Percentiles rank a stretch among this genome's conserved stretches.
These are phyloP conservation scores for Phalacrocorax brasilianus DNA, from an alignment of 2,113 vertebrate species.

Conservation along the genomic window DNA sequence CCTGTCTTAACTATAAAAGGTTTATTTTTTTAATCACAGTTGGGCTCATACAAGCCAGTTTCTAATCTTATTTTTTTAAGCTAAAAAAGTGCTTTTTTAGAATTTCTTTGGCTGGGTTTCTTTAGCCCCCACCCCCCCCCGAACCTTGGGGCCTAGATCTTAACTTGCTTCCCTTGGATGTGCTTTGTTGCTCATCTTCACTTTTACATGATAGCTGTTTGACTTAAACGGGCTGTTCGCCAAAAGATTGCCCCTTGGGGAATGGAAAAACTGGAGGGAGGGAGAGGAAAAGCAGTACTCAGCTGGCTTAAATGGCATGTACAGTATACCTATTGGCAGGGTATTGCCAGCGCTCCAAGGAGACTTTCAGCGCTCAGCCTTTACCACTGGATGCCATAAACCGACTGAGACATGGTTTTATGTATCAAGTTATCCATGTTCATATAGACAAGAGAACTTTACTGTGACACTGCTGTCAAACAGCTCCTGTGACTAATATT, in stretches of 20 bases:
- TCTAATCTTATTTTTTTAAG: slow-evolving; percentile 79
- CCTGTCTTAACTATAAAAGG: slow-evolving; percentile 78
- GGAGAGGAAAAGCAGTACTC: slow-evolving; percentile 59
- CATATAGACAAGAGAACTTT: slow-evolving; percentile 53
- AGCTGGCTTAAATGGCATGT: slow-evolving; percentile 60
- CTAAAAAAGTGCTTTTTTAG: slow-evolving; percentile 71
- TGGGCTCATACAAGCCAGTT: slow-evolving; percentile 78
- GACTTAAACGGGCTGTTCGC: slow-evolving; percentile 64
- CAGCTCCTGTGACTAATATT: slow-evolving; percentile 72
- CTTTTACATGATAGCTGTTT: slow-evolving; percentile 68
- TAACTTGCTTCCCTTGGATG: slow-evolving; percentile 73
- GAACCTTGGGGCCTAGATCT: slow-evolving; percentile 67
- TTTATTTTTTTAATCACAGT: slow-evolving; percentile 84
- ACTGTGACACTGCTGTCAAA: slow-evolving; percentile 55
- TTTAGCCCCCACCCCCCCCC: slow-evolving; percentile 7
- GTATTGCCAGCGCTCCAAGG: slow-evolving; percentile 47
- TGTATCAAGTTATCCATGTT: slow-evolving; percentile 46
- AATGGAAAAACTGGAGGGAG: slow-evolving; percentile 66
- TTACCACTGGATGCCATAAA: slow-evolving; percentile 36
- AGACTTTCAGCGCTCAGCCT: slow-evolving; percentile 32
- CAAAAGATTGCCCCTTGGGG: slow-evolving; percentile 65
- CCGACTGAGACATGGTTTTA: slow-evolving; percentile 39
- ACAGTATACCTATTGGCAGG: slow-evolving; percentile 49
- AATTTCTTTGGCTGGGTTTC: slow-evolving; percentile 75
- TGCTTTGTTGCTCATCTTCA: slow-evolving; percentile 65